A percentile compares a stretch with the other conserved stretches of the same genome.
Conservation (phyloP, 2,113 vertebrate genomes). For the Bombycilla garrulus region DNA sequence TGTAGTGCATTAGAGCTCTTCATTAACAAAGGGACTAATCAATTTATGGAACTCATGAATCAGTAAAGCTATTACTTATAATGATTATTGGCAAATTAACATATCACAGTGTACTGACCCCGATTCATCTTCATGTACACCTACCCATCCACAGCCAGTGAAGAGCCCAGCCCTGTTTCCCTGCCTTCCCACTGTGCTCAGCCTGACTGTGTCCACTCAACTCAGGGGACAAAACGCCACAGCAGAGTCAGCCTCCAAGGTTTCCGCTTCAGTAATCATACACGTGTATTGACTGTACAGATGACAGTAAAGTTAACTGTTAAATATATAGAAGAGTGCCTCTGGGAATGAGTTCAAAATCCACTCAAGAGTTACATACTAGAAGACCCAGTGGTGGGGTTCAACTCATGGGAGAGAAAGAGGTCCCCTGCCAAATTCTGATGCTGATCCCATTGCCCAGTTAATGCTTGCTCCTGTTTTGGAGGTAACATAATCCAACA, state of each 20-base stretch:
- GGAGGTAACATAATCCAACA: not conserved
- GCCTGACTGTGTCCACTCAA: not conserved
- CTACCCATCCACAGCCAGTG: not conserved
- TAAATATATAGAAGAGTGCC: not conserved
- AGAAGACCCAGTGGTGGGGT: not conserved
- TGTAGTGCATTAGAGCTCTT: constrained; percentile 50
- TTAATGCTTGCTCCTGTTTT: not conserved
- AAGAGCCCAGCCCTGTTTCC: not conserved
- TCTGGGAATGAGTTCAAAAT: not conserved
- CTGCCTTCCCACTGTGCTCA: not conserved
- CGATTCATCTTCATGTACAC: not conserved
- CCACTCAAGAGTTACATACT: not conserved
- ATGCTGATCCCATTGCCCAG: not conserved
- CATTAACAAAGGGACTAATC: constrained; percentile 67
- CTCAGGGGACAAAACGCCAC: rapidly evolving
- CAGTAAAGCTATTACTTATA: constrained; percentile 63
- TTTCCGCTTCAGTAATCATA: not conserved
- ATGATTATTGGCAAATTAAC: constrained; percentile 70
- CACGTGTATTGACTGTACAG: not conserved
- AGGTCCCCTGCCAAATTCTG: not conserved
- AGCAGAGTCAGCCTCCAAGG: not conserved
- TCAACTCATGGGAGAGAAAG: not conserved
- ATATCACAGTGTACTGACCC: constrained; percentile 40
- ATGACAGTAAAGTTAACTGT: not conserved
- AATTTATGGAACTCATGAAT: constrained; percentile 70